Evolutionary conservation across 2,888 invertebrate species (phyloP).

Genomic region (Acanthosepion lycidas): DNA sequence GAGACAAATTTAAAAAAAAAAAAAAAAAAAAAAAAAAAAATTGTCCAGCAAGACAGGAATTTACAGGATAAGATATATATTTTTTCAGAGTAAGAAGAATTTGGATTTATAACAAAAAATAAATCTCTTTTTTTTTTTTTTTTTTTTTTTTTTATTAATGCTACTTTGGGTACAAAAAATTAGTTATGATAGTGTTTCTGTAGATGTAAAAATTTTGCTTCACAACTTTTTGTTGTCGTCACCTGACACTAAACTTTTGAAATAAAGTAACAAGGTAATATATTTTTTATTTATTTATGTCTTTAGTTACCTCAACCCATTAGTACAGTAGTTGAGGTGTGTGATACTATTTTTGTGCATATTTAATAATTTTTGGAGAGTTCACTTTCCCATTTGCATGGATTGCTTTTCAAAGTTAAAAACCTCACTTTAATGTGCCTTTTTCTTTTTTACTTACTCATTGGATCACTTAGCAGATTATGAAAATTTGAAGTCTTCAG

Average conservation of each 20-base stretch:
- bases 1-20: background rate
- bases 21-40: background rate
- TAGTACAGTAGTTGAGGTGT: background rate
- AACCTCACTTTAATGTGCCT: background rate
- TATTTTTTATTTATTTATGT: background rate
- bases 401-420: background rate
- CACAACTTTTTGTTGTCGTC: too few relatives aligned
- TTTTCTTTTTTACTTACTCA: background rate
- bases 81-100: background rate
- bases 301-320: background rate
- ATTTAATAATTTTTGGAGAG: background rate
- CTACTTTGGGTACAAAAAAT: background rate
- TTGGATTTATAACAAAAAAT: background rate
- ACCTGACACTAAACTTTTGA: background rate
- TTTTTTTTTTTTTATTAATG: background rate
- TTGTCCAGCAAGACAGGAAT: background rate
- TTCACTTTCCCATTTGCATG: background rate
- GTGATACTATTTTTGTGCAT: background rate
- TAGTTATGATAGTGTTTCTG: too few relatives aligned
- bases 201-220: too few relatives aligned
- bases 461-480: background rate
- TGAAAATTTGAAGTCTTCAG: background rate
- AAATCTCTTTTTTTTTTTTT: background rate
- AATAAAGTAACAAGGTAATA: background rate
- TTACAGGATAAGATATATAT: background rate